These are phyloP conservation scores for Chrysodeixis includens DNA, from an alignment of 2,888 invertebrate genomes.

Conservation along the genomic window DNA sequence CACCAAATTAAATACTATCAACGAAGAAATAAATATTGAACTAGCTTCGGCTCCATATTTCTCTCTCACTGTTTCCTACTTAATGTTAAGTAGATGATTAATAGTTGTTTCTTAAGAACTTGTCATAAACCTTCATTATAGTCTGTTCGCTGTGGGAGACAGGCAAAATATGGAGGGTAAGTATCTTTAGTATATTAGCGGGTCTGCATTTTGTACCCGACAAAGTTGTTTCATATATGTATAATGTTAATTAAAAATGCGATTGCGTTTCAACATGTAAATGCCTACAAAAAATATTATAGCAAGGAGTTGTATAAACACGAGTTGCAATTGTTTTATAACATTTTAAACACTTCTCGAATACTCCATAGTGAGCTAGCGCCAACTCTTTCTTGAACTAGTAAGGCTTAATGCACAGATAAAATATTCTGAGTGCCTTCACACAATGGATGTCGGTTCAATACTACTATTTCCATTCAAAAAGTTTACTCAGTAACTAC, in stretches of 20 bases:
- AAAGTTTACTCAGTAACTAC: conserved; percentile 5
- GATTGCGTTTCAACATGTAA: background rate
- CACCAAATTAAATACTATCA: background rate
- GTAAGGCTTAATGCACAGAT: conserved; percentile 1
- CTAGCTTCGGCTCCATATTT: conserved; percentile 3
- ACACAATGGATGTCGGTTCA: conserved; percentile 10
- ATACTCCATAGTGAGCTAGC: background rate
- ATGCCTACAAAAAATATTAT: background rate
- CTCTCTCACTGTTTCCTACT: background rate
- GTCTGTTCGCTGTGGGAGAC: conserved; percentile 4
- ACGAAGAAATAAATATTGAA: conserved; percentile 3
- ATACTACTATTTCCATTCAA: conserved; percentile 8
- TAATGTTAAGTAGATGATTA: background rate
- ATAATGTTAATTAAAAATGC: background rate
- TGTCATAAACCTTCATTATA: conserved; percentile 4
- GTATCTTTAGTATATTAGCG: background rate
- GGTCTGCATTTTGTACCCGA: too few species aligned
- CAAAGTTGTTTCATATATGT: too few species aligned
- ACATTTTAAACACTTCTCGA: background rate
- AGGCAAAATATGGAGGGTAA: background rate
- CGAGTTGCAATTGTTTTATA: background rate
- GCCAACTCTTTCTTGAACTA: background rate
- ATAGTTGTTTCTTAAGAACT: conserved; percentile 4
- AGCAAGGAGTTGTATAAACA: background rate
- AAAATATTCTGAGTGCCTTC: conserved; percentile 12